Conservation (phyloP, 2,113 vertebrate species). For the Heptranchias perlo region DNA sequence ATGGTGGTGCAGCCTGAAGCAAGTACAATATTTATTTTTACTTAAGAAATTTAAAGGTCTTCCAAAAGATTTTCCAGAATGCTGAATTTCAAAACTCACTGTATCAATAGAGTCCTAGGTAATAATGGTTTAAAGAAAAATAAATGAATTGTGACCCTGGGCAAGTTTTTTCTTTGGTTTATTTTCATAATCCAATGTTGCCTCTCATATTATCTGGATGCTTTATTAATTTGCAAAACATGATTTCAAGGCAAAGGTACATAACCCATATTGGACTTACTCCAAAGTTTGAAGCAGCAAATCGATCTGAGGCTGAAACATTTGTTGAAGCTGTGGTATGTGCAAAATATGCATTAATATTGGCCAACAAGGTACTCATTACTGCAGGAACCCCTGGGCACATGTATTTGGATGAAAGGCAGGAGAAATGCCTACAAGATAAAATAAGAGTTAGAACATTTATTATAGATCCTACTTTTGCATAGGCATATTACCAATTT, state of each 20-base stretch:
- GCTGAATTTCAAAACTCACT: not conserved
- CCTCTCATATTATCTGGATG: not conserved
- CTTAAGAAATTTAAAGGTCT: not conserved
- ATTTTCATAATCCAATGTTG: not conserved
- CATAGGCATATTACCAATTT: not conserved
- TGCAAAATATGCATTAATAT: slow-evolving; percentile 97
- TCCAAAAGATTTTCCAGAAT: not conserved
- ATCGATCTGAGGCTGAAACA: slow-evolving; percentile 90
- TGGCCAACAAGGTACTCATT: slow-evolving; percentile 93
- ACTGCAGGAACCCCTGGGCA: slow-evolving; percentile 91
- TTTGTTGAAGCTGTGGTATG: slow-evolving; percentile 89
- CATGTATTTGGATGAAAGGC: slow-evolving; percentile 96
- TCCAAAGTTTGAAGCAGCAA: slow-evolving; percentile 94
- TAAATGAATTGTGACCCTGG: not conserved
- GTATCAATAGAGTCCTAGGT: not conserved
- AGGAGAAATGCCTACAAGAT: slow-evolving; percentile 86
- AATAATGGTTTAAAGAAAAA: not conserved
- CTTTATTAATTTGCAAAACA: not conserved
- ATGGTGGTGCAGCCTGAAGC: not conserved
- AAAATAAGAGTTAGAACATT: slow-evolving; percentile 38
- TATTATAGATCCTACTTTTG: not conserved
- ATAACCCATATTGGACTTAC: slow-evolving; percentile 57
- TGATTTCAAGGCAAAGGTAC: not conserved
- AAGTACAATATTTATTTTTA: not conserved
- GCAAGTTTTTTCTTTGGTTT: not conserved